These are phyloP conservation scores for Pseudocheirus occidentalis DNA, from an alignment of 2,797 vertebrate species.

Conservation along the genomic window DNA sequence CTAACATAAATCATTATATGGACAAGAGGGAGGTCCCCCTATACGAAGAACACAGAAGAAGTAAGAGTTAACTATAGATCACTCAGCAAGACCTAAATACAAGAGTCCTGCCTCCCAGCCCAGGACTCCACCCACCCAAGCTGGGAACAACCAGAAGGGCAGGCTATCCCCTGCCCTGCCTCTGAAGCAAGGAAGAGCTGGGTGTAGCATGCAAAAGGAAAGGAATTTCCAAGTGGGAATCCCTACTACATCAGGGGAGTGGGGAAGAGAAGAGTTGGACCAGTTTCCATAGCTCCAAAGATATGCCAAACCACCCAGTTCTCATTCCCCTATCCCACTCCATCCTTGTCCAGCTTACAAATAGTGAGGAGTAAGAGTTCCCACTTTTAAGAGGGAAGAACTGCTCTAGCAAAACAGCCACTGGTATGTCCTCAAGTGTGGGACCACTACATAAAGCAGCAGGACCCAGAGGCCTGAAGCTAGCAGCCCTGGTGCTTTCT, in stretches of 20 bases:
- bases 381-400: neutral
- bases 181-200: slow-evolving; percentile 3
- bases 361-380: neutral
- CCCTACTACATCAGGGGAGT: neutral
- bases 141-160: slow-evolving; percentile 69
- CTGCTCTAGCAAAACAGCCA: neutral
- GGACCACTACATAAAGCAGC: neutral
- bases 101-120: slow-evolving; percentile 50
- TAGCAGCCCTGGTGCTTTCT: neutral
- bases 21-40: slow-evolving; percentile 14
- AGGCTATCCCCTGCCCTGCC: slow-evolving; percentile 69
- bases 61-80: slow-evolving; percentile 47
- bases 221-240: neutral
- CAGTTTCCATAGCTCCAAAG: slow-evolving; percentile 18
- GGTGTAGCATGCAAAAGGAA: slow-evolving; percentile 54
- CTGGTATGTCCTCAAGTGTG: neutral
- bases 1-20: neutral
- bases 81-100: slow-evolving; percentile 37
- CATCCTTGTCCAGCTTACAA: neutral
- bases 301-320: neutral
- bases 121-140: slow-evolving; percentile 59
- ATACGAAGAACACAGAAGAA: neutral
- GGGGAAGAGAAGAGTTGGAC: slow-evolving; percentile 16
- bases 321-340: neutral
- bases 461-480: neutral